Evolutionary conservation across 2,888 invertebrate genomes (phyloP), one percentile per base, ranked within the genome.

Genomic region (Drosophila tanythrix): DNA sequence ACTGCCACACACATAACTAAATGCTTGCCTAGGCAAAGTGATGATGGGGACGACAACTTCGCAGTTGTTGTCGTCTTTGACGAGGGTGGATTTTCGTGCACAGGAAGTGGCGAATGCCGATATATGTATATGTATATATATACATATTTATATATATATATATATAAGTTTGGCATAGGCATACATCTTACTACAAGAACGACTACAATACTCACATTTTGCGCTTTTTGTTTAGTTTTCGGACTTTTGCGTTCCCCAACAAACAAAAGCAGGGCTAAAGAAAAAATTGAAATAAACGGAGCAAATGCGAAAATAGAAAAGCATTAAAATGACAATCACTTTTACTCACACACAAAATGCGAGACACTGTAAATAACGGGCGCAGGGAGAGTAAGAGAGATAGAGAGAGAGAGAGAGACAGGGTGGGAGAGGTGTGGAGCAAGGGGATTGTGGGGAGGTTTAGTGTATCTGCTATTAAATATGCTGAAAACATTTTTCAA

Each of bases 321-420:
- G 81, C 87, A 90, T 88, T 88, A 88, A 88, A 88, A 90, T 90
- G 87, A 88, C 90, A 88, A 88, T 90, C 90, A 88, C 81, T 90
- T 90, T 84, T 80, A 64, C 74, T 70, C 77, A 75, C 74, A 65
- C 74, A 70, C 65, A 64, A 52, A 70, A 56, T 64, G 51, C 10
- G 67, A 68, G 62, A 71, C 70, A 58, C 51, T 36, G 36, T 58
- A 56, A n/a, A 57, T 46, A 25, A 48, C 21, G 48, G 25, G 25
- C 36, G 21, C 43, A 21, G 46, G 8, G 35, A n/a, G 0, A 18
- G 29, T 31, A 31, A 31, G 0, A 33, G 33, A 31, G n/a, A 3
- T 0, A 29, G 1, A 21, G n/a, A 3, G 1, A 29, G 1, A 29
- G 18, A 21, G 21, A 21, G 21, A 21, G 15, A 10, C 43, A 15